Conservation (phyloP, 2,797 vertebrate species). For the Arremon aurantiirostris region DNA sequence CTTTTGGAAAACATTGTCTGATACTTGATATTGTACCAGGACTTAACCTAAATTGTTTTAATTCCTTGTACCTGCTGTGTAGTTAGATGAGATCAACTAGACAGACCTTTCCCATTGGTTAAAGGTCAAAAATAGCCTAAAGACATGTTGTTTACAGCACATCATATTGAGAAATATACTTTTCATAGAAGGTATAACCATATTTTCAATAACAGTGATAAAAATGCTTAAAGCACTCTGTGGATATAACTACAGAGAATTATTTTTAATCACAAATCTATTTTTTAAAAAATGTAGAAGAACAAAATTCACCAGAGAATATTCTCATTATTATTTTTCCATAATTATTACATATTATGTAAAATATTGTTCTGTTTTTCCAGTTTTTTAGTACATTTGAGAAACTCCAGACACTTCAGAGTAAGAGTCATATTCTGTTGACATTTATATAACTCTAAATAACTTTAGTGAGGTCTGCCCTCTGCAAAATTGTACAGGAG, state of each 20-base stretch:
- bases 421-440: background rate
- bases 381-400: background rate
- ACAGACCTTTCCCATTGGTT: constrained; percentile 81
- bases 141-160: constrained; percentile 80
- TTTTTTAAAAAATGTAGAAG: background rate
- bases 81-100: constrained; percentile 87
- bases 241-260: background rate
- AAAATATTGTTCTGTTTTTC: background rate
- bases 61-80: constrained; percentile 85
- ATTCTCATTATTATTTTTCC: background rate
- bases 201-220: constrained; percentile 32
- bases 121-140: constrained; percentile 84
- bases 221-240: background rate
- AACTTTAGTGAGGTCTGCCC: background rate
- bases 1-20: constrained; percentile 36
- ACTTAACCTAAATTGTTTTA: constrained; percentile 80
- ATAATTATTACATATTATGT: background rate
- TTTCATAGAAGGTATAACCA: constrained; percentile 17
- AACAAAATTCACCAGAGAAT: background rate
- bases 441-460: background rate
- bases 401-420: background rate
- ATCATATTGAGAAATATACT: constrained; percentile 77
- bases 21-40: constrained; percentile 40
- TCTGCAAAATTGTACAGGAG: background rate
- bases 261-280: constrained; percentile 23